Evolutionary conservation across 2,113 vertebrate genomes (phyloP), one percentile per base, ranked within the genome.

Genomic region (Ailuropoda melanoleuca): DNA sequence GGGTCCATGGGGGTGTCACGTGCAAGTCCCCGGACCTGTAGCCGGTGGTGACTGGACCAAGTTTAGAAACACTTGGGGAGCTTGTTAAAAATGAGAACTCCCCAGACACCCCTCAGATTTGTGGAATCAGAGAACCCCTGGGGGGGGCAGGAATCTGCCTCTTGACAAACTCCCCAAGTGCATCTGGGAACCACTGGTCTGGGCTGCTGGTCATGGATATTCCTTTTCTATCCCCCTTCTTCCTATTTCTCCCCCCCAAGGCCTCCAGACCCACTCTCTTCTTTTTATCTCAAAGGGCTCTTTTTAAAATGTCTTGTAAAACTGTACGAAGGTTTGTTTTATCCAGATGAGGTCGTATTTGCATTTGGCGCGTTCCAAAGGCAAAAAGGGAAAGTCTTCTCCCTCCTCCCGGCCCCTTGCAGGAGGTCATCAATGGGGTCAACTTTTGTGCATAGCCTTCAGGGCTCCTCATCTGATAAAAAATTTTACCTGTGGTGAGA

Each of bases 1-100:
- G 26, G 46, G 39, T 4, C 23, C 3, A 2, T 0, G 9, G 26
- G 18, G 24, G 37, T 3, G 10, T 64, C 53, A n/a, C 3, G 12
- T n/a, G 83, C 53, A 11, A 23, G 14, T 60, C 48, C 62, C 31
- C 81, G 48, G 64, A 85, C 64, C 86, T 53, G 43, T 19, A 39
- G 55, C 75, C 48, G 17, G 17, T 12, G 58, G 84, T 37, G 56
- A n/a, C 24, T 15, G 58, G 72, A 39, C 43, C 55, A 50, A 68
- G n/a, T 60, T 58, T 62, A 23, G 82, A 81, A 70, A n/a, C 37
- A 43, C 31, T 60, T 43, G 8, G 37, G 50, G 56, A 83, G 46
- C 12, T 56, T 6, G 7, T 48, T 87, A 78, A 72, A 70, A 58
- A 68, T 29, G 48, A 53, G 66, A 18, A 68, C 55, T 78, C n/a